Evolutionary conservation across 2,888 invertebrate species (phyloP), one percentile per base, ranked within the genome.

Genomic region (Hemithea aestivaria): DNA sequence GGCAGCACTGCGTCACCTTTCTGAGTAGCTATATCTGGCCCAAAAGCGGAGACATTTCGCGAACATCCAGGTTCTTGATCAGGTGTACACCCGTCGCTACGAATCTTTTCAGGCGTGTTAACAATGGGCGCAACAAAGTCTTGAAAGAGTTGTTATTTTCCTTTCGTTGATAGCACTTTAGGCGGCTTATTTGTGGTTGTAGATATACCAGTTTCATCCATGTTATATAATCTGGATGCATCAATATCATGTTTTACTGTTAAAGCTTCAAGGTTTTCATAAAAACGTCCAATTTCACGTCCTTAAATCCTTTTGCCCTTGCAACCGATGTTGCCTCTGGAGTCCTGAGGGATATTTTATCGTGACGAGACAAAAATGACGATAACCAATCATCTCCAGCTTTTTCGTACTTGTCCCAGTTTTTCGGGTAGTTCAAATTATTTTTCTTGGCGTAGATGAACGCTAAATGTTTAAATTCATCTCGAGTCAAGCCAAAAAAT

Each of bases 21-120:
- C 23, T 35, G 30, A 35, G 31, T 20, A 34, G 30, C 29, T 31
- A 23, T 20, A 40, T 42, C 40, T 36, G 34, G 36, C 31, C 7
- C 44, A 46, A 33, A 28, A 47, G 32, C 33, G 42, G 43, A 48
- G 31, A 43, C 35, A 36, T n/a, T n/a, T 48, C 20, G 40, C 20
- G 40, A 48, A 51, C 48, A 48, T 48, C 42, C 46, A 39, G 48
- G 44, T 48, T 46, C 45, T 43, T 45, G 51, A 41, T 44, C 41
- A 40, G 45, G 47, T 48, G 39, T 16, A 25, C 24, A 40, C 33
- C 27, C 35, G 27, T 47, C 28, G 36, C 35, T 43, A 45, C 35
- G 32, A 49, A 40, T 49, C 30, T 37, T 30, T 30, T 30, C 30
- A 11, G 23, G 42, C 21, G 36, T 42, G 11, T 40, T 36, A 33